A percentile compares a stretch with the other conserved stretches of the same genome.
Conservation (phyloP, 2,797 vertebrate species). For the Dipus sagitta region DNA sequence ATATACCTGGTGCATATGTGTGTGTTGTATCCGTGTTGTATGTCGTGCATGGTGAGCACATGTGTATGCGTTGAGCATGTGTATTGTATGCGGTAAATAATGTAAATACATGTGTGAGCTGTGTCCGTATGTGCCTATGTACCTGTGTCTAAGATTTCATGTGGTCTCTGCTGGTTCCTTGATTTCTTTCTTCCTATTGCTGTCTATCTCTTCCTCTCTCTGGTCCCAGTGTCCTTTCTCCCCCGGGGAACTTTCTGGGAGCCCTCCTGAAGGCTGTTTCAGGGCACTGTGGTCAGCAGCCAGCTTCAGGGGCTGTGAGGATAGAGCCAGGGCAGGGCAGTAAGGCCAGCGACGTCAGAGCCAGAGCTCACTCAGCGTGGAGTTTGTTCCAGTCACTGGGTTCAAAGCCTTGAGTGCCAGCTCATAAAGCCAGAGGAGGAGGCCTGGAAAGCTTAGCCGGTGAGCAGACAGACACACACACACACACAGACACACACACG, state of each 20-base stretch:
- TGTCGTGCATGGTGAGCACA: neutral
- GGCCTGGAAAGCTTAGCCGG: neutral
- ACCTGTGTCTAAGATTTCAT: neutral
- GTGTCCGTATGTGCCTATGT: neutral
- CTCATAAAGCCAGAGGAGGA: constrained; percentile 20
- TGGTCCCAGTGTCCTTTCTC: neutral
- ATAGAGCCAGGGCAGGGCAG: neutral
- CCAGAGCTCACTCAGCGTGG: neutral
- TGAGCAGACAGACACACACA: neutral
- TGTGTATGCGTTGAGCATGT: no score
- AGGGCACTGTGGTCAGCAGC: neutral
- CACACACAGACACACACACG: neutral
- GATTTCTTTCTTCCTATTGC: neutral
- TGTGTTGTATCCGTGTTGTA: neutral
- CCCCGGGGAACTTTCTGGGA: neutral
- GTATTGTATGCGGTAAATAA: no score
- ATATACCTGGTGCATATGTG: neutral
- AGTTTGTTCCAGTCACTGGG: constrained; percentile 73
- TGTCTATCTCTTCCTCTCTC: neutral
- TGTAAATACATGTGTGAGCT: no score
- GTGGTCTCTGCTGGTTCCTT: neutral
- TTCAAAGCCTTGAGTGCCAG: constrained; percentile 36
- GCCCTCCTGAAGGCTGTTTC: neutral
- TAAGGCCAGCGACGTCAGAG: neutral
- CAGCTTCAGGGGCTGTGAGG: neutral